Conservation (phyloP, 2,888 invertebrate genomes). For the Liopterus haemorrhoidalis region DNA sequence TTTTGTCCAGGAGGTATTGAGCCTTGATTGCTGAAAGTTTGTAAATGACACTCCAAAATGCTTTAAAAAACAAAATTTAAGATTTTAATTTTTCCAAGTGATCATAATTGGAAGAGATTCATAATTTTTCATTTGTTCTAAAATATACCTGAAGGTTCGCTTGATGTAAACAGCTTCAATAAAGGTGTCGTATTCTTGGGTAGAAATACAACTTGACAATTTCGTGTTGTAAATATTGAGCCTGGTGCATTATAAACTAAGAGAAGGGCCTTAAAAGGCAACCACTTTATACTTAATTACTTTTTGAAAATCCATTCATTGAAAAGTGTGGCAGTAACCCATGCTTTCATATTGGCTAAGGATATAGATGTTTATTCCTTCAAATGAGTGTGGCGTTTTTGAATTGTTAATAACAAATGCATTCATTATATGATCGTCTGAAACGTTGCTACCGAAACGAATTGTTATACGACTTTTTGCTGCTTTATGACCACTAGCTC, state of each 20-base stretch:
- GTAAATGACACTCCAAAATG: conserved; percentile 13
- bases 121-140: conserved; percentile 18
- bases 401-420: conserved; percentile 27
- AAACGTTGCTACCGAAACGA: conserved; percentile 23
- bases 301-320: conserved; percentile 28
- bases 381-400: conserved; percentile 22
- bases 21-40: conserved; percentile 14
- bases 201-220: too few species aligned
- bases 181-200: too few species aligned
- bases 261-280: too few species aligned
- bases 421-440: conserved; percentile 25
- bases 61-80: conserved; percentile 1
- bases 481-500: conserved; percentile 23
- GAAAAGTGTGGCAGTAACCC: conserved; percentile 26
- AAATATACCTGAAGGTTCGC: conserved; percentile 13
- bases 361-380: conserved; percentile 19
- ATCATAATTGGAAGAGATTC: not conserved
- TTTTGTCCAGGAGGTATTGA: conserved; percentile 8
- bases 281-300: conserved; percentile 15
- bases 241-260: too few species aligned
- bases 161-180: too few species aligned
- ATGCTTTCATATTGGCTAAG: conserved; percentile 25
- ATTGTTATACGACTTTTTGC: conserved; percentile 25
- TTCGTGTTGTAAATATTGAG: too few species aligned
- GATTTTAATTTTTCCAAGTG: conserved; percentile 5